phyloP scores from a whole-genome alignment of 2,888 invertebrate species.

The Hybos culiciformis region DNA sequence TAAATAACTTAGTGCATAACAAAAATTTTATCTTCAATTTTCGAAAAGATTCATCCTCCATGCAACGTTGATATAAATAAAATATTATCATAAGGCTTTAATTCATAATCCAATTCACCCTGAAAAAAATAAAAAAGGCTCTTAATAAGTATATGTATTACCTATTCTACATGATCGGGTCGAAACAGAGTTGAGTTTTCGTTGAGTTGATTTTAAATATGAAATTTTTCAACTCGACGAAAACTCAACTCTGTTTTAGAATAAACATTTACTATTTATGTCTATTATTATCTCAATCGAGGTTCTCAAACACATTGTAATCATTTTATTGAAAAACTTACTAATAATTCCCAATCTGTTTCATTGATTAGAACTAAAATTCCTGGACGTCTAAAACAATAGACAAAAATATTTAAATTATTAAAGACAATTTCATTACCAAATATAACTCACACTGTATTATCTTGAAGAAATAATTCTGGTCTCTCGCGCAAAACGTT shows the following conservation, averaged over 20 bases:
- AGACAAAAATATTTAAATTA: too few species aligned
- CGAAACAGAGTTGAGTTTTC: too few species aligned
- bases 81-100: conserved; percentile 55
- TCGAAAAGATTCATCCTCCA: conserved; percentile 52
- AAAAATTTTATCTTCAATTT: too few species aligned
- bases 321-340: conserved; percentile 24
- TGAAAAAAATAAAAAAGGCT: conserved; percentile 29
- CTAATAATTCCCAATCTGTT: conserved; percentile 83
- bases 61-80: conserved; percentile 74
- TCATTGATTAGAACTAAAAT: conserved; percentile 91
- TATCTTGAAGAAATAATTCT: conserved; percentile 48
- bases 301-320: neutral
- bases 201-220: too few species aligned
- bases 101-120: conserved; percentile 56
- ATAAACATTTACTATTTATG: neutral
- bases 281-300: neutral
- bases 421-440: conserved; percentile 27
- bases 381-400: conserved; percentile 59
- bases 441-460: conserved; percentile 28
- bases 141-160: too few species aligned
- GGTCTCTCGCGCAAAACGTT: conserved; percentile 72
- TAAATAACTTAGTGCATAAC: too few species aligned
- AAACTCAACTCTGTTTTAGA: too few species aligned
- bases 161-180: too few species aligned
- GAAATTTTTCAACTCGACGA: too few species aligned